Evolutionary conservation across 2,888 invertebrate genomes (phyloP).

Genomic region (Dicycla oo): DNA sequence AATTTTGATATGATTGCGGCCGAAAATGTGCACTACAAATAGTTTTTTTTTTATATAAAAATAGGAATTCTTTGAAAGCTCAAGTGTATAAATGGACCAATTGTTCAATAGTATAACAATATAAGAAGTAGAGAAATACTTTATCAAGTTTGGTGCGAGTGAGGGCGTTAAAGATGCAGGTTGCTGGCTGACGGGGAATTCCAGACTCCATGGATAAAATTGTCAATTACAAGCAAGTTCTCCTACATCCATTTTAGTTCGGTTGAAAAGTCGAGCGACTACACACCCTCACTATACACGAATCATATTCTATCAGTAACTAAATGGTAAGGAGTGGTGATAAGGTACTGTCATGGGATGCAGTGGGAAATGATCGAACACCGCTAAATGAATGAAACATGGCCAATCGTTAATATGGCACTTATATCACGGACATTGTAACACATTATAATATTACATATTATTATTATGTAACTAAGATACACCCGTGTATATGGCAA

Average conservation of each 20-base stretch:
- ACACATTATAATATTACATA: conserved; percentile 67
- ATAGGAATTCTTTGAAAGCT: conserved; percentile 88
- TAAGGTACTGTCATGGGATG: conserved; percentile 79
- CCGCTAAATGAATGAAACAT: conserved; percentile 72
- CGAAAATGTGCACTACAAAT: conserved; percentile 83
- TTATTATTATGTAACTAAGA: conserved; percentile 68
- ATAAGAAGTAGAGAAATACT: conserved; percentile 65
- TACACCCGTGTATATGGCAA: conserved; percentile 83
- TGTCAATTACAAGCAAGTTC: conserved; percentile 16
- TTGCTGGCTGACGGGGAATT: conserved; percentile 9
- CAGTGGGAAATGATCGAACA: conserved; percentile 70
- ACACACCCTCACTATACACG: conserved; percentile 44
- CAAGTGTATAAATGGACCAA: conserved; percentile 88
- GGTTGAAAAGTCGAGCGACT: conserved; percentile 15
- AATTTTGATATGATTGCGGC: conserved; percentile 85
- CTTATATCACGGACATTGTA: conserved; percentile 82
- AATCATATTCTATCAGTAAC: conserved; percentile 57
- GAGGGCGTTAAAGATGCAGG: conserved; percentile 33
- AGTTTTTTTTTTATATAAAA: conserved; percentile 84
- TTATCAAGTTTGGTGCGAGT: conserved; percentile 52
- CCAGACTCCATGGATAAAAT: conserved; percentile 23
- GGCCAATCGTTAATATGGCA: conserved; percentile 84
- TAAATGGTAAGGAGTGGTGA: conserved; percentile 59
- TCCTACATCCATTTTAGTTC: conserved; percentile 14
- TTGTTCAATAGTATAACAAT: conserved; percentile 73